These are phyloP conservation scores for Ericerus pela DNA, from an alignment of 1,140 invertebrate species.

Conservation along the genomic window DNA sequence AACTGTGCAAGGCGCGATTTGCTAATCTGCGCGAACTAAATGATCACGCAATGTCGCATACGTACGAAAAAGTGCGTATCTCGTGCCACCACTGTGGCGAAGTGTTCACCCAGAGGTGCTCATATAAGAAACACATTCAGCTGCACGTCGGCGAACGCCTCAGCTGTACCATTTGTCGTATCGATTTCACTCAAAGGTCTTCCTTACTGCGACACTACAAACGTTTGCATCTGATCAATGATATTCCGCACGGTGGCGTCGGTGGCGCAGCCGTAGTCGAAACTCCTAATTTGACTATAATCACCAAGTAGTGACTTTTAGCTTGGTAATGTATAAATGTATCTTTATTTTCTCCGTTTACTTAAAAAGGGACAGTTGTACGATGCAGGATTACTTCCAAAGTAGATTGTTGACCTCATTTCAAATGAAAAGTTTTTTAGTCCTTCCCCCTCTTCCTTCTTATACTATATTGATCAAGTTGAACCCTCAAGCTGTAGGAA, in stretches of 20 bases:
- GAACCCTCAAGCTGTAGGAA: no score
- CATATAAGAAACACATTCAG: conserved; percentile 22
- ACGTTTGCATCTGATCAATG: conserved; percentile 21
- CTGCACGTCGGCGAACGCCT: conserved; percentile 23
- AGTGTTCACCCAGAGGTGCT: conserved; percentile 20
- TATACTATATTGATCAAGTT: no score
- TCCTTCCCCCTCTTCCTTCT: no score
- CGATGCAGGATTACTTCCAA: no score
- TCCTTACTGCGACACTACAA: conserved; percentile 24
- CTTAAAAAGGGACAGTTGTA: no score
- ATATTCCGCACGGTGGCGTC: background rate
- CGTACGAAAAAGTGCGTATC: conserved; percentile 7
- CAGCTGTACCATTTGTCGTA: conserved; percentile 22
- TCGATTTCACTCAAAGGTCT: conserved; percentile 25
- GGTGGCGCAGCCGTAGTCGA: background rate
- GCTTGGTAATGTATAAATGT: no score
- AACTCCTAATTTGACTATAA: conserved; percentile 1
- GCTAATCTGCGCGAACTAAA: conserved; percentile 5
- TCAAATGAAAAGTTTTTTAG: no score
- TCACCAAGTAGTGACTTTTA: background rate
- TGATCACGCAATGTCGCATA: conserved; percentile 6
- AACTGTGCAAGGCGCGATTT: background rate
- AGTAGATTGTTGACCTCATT: no score
- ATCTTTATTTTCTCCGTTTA: no score
- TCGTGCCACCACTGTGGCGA: conserved; percentile 21